phyloP scores from a whole-genome alignment of 2,113 vertebrate genomes.

The Carassius carassius region DNA sequence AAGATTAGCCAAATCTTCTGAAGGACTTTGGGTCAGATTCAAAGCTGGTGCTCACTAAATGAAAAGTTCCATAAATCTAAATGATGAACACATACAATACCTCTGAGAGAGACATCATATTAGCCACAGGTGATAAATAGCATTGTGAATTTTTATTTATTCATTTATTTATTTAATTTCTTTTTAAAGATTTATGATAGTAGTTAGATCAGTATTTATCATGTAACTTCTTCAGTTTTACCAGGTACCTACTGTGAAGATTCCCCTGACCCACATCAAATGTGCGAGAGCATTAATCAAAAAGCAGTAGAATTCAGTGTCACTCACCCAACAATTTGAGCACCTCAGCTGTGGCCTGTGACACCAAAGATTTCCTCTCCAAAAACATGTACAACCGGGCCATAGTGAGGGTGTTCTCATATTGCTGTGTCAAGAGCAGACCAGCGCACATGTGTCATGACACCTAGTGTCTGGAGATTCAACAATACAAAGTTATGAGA shows the following conservation, averaged over 20 bases:
- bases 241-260: background rate
- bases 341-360: constrained; percentile 64
- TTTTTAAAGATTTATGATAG: background rate
- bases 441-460: constrained; percentile 62
- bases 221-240: background rate
- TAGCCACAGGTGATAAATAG: background rate
- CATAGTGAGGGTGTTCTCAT: constrained; percentile 66
- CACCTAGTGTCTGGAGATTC: constrained; percentile 20
- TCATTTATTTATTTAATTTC: background rate
- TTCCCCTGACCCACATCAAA: constrained; percentile 52
- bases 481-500: constrained; percentile 18
- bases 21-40: constrained; percentile 38
- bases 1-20: constrained; percentile 9
- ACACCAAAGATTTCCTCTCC: constrained; percentile 62
- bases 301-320: constrained; percentile 53
- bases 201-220: background rate
- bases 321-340: constrained; percentile 62
- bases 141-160: background rate
- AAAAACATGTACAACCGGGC: constrained; percentile 62
- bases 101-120: constrained; percentile 8
- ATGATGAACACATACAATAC: background rate
- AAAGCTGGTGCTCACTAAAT: background rate
- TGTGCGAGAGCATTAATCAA: constrained; percentile 61
- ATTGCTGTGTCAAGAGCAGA: constrained; percentile 65
- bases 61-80: constrained; percentile 30